Conservation (phyloP, 2,113 vertebrate genomes). For the Acinonyx jubatus region DNA sequence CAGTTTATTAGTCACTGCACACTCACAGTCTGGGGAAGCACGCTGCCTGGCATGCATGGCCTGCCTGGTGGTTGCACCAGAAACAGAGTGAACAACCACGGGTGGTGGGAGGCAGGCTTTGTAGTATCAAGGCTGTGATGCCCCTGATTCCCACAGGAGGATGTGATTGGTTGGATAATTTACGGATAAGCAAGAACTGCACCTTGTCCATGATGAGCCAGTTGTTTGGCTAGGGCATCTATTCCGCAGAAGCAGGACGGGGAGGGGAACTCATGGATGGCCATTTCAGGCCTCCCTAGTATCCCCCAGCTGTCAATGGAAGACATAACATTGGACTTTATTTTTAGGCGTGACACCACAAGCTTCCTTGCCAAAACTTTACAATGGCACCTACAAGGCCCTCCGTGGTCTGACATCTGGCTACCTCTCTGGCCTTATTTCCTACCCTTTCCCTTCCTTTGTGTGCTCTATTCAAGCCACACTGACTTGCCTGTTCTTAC, state of each 20-base stretch:
- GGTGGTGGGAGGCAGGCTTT: background rate
- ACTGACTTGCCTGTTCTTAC: background rate
- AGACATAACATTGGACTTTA: background rate
- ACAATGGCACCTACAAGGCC: too few relatives aligned
- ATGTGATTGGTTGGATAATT: background rate
- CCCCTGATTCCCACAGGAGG: background rate
- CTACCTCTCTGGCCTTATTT: background rate
- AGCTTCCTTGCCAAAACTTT: background rate
- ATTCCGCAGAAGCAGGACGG: background rate
- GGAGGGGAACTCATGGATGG: background rate
- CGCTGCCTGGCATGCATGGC: accelerated
- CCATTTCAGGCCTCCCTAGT: background rate
- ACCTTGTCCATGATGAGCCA: background rate
- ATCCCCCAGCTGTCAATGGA: background rate
- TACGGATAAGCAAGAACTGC: background rate
- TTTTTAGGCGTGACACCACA: background rate
- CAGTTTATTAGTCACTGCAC: background rate
- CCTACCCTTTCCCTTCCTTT: accelerated
- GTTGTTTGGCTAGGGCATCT: background rate
- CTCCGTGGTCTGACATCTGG: background rate
- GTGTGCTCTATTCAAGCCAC: background rate
- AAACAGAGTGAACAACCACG: background rate
- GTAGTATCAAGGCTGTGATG: too few relatives aligned
- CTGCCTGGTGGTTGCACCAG: background rate
- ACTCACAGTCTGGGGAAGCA: background rate